Conservation (phyloP, 2,113 vertebrate genomes). For the Dasyprocta punctata region DNA sequence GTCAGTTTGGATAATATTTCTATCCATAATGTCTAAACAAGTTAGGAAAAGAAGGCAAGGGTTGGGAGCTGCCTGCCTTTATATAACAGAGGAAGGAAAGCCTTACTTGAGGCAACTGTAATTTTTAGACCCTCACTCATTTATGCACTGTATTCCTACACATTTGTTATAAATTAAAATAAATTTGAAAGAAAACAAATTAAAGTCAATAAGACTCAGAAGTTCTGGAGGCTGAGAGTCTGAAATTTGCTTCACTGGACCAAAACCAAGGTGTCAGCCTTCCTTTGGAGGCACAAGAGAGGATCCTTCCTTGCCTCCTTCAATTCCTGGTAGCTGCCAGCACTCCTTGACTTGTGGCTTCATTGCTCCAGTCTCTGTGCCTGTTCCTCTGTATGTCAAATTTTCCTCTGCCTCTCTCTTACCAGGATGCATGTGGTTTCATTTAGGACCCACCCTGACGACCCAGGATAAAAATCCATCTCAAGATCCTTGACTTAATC, state of each 20-base stretch:
- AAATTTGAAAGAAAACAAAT: neutral
- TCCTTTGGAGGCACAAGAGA: neutral
- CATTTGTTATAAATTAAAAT: neutral
- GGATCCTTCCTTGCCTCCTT: neutral
- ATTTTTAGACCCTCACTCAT: neutral
- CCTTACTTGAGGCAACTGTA: neutral
- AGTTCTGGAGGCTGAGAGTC: neutral
- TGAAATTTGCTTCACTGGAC: neutral
- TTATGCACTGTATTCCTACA: neutral
- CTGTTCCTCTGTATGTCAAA: neutral
- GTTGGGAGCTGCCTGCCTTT: neutral
- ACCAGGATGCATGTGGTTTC: neutral
- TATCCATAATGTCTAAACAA: neutral
- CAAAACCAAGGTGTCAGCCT: neutral
- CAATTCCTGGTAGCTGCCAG: neutral
- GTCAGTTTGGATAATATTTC: neutral
- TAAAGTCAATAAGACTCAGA: neutral
- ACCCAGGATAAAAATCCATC: neutral
- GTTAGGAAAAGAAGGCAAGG: neutral
- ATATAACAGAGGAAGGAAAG: neutral
- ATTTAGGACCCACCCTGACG: no score
- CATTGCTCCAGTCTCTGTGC: neutral
- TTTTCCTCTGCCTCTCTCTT: neutral
- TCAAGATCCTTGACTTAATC: neutral
- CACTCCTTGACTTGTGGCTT: neutral